Conservation (phyloP, 2,113 vertebrate species). For the Triplophysa rosa region DNA sequence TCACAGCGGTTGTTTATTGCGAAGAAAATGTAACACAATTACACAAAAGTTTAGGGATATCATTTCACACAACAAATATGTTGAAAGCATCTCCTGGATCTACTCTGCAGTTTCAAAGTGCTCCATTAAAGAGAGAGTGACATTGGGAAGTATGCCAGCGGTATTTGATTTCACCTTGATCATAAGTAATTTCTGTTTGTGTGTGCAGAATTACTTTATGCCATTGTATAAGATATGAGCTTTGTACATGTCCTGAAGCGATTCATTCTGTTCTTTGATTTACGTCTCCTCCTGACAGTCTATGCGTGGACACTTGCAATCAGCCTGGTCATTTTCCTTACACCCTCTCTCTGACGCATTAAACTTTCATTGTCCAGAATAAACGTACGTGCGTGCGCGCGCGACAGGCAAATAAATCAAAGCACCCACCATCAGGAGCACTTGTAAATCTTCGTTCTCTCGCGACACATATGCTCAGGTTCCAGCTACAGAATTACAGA, state of each 20-base stretch:
- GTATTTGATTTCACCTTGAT: constrained; percentile 1
- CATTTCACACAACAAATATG: constrained; percentile 16
- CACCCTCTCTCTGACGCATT: constrained; percentile 32
- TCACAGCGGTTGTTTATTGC: constrained; percentile 9
- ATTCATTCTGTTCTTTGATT: constrained; percentile 27
- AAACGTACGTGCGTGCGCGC: constrained; percentile 23
- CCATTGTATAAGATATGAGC: constrained; percentile 16
- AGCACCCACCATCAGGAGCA: constrained; percentile 33
- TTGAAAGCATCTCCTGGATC: neutral
- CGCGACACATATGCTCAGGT: constrained; percentile 30
- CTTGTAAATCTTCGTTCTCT: constrained; percentile 42
- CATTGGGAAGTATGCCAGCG: neutral
- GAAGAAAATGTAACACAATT: neutral
- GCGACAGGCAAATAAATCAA: constrained; percentile 39
- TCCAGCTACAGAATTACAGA: constrained; percentile 42
- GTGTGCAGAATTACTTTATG: constrained; percentile 12
- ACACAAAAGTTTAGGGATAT: neutral
- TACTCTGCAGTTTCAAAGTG: neutral
- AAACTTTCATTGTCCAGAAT: constrained; percentile 42
- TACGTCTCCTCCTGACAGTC: neutral
- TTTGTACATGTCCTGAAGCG: constrained; percentile 14
- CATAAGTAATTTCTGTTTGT: constrained; percentile 17
- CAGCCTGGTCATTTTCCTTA: constrained; percentile 36
- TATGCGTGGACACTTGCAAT: neutral
- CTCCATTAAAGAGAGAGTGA: neutral